phyloP scores from a whole-genome alignment of 2,797 vertebrate genomes.

The Halcyon badia region DNA sequence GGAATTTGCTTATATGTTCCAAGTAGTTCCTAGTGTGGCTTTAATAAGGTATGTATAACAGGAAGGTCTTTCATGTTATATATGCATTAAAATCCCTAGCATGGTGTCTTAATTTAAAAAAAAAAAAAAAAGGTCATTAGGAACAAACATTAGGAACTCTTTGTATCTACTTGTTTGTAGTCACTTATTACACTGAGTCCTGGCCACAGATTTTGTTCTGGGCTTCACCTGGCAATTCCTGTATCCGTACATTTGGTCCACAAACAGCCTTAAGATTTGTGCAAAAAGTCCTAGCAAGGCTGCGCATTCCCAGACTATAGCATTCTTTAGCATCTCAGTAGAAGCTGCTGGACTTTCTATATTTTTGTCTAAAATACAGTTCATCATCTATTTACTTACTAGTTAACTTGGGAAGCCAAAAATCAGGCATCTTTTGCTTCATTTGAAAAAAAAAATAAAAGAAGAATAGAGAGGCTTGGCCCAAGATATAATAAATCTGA shows the following conservation, averaged over 20 bases:
- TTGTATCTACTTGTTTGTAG: not conserved
- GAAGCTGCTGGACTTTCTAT: not conserved
- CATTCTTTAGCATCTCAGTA: not conserved
- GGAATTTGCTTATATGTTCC: not conserved
- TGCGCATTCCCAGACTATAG: not conserved
- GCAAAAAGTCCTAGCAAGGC: not conserved
- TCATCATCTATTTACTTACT: not conserved
- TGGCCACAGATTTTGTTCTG: not conserved
- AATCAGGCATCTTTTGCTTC: accelerated
- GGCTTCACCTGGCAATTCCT: not conserved
- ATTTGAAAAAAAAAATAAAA: not conserved
- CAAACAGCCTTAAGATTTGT: not conserved
- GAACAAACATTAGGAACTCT: not conserved
- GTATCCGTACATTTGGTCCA: accelerated
- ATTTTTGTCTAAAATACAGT: accelerated
- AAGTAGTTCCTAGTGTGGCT: not conserved
- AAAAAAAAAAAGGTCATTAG: not conserved
- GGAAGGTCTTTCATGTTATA: not conserved
- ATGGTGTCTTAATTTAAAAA: not conserved
- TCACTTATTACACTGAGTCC: not conserved
- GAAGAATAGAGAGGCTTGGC: not conserved
- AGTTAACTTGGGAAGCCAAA: not conserved
- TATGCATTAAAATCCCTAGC: not conserved
- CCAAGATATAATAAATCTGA: not conserved
- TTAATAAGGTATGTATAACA: not conserved